phyloP scores from a whole-genome alignment of 2,888 invertebrate species.

The Platycheirus rosarum region DNA sequence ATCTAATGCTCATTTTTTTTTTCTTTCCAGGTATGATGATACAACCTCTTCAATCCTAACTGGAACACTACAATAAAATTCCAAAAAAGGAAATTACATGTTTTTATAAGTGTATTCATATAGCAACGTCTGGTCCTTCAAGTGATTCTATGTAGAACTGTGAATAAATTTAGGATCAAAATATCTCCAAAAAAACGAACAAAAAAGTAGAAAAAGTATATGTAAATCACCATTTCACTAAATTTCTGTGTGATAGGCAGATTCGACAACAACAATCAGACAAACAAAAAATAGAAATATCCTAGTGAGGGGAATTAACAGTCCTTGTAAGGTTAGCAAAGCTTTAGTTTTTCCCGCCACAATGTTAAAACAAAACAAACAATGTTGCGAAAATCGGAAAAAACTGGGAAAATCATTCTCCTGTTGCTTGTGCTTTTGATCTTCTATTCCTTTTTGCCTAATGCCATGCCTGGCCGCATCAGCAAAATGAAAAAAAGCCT shows the following conservation, averaged over 20 bases:
- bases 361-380: constrained; percentile 33
- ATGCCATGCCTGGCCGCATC: constrained; percentile 52
- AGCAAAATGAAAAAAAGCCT: constrained; percentile 58
- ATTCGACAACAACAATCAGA: constrained; percentile 20
- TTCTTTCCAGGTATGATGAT: constrained; percentile 68
- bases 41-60: constrained; percentile 41
- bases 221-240: constrained; percentile 62
- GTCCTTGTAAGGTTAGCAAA: constrained; percentile 35
- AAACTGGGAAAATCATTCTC: constrained; percentile 18
- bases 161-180: constrained; percentile 58
- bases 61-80: constrained; percentile 51
- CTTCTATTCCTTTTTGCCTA: constrained; percentile 15
- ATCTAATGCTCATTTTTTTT: constrained; percentile 57
- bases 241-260: constrained; percentile 60
- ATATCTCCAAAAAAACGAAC: background rate
- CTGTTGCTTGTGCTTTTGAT: constrained; percentile 42
- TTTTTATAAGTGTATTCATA: background rate
- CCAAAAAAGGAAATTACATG: background rate
- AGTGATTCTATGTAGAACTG: constrained; percentile 46
- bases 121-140: constrained; percentile 30
- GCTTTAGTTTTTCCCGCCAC: constrained; percentile 10
- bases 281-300: constrained; percentile 17
- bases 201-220: constrained; percentile 21
- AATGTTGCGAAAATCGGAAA: constrained; percentile 11
- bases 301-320: constrained; percentile 29